phyloP scores from a whole-genome alignment of 2,797 vertebrate genomes.

The Neosilurus mollespiculum region DNA sequence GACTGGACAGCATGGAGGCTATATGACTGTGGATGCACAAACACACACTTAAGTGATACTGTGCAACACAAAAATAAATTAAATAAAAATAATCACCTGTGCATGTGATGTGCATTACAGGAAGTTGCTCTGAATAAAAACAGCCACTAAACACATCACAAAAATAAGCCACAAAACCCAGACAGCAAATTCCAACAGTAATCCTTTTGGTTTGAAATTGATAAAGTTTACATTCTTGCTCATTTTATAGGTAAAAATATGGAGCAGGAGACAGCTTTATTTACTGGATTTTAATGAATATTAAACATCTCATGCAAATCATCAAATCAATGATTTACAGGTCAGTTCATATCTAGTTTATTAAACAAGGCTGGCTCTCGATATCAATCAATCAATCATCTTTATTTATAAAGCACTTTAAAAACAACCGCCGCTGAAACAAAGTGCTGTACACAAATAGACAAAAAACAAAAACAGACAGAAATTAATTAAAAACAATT shows the following conservation, averaged over 20 bases:
- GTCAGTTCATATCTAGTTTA: background rate
- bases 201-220: too few relatives aligned
- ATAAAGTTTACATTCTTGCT: background rate
- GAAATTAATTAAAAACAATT: too few relatives aligned
- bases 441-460: too few relatives aligned
- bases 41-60: background rate
- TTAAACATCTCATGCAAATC: background rate
- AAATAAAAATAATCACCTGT: too few relatives aligned
- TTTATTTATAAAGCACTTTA: too few relatives aligned
- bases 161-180: background rate
- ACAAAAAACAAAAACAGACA: too few relatives aligned
- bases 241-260: background rate
- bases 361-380: too few relatives aligned
- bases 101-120: too few relatives aligned
- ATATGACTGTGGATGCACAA: constrained; percentile 84
- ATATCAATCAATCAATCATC: too few relatives aligned
- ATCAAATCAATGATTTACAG: too few relatives aligned
- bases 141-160: background rate
- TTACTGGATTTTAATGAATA: background rate
- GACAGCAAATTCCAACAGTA: background rate
- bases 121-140: too few relatives aligned
- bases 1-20: constrained; percentile 99
- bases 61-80: background rate
- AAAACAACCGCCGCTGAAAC: too few relatives aligned
- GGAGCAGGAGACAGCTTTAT: background rate